Evolutionary conservation across 2,888 invertebrate genomes (phyloP).

Genomic region (Fragum sueziense): DNA sequence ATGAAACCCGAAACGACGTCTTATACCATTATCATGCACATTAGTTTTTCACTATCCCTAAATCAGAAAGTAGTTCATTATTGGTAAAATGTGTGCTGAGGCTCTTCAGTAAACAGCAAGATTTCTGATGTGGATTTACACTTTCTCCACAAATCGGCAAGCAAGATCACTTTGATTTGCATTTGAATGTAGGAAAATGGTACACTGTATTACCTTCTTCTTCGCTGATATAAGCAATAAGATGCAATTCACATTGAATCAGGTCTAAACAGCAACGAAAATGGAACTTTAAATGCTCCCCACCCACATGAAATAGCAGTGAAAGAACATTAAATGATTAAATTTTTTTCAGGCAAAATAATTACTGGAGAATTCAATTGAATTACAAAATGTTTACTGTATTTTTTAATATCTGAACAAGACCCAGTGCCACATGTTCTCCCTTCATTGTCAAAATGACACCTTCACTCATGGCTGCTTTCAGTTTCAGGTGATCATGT

Average conservation of each 20-base stretch:
- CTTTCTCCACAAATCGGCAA: background rate
- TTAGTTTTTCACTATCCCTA: background rate
- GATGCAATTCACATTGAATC: background rate
- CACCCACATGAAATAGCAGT: background rate
- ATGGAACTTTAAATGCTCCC: background rate
- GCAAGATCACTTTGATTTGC: background rate
- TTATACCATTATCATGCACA: background rate
- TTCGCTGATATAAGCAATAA: background rate
- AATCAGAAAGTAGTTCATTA: constrained; percentile 10
- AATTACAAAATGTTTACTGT: too few relatives aligned
- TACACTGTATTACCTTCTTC: background rate
- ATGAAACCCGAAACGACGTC: background rate
- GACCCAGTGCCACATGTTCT: too few relatives aligned
- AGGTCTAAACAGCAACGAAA: background rate
- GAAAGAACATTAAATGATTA: background rate
- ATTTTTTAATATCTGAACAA: too few relatives aligned
- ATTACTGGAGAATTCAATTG: background rate
- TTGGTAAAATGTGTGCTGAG: constrained; percentile 4
- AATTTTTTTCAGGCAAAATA: background rate
- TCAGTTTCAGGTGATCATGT: too few relatives aligned
- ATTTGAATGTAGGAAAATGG: background rate
- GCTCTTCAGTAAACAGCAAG: constrained; percentile 22
- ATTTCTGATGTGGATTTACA: background rate
- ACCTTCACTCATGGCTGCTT: too few relatives aligned
- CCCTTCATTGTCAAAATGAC: too few relatives aligned